These are phyloP conservation scores for Sussaba pulchella DNA, from an alignment of 2,888 invertebrate genomes.

Conservation along the genomic window DNA sequence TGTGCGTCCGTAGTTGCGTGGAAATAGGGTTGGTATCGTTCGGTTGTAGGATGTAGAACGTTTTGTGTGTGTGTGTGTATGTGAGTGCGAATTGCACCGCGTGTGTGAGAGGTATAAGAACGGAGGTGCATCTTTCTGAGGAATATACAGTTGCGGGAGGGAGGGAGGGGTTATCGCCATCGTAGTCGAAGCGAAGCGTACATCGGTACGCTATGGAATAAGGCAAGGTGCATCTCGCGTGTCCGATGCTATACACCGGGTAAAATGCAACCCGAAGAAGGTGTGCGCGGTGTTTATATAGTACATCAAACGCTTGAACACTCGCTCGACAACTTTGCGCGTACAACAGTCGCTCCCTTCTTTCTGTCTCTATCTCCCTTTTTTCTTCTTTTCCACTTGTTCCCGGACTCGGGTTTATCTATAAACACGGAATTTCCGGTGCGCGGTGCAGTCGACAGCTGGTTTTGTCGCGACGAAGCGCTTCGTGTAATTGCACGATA, in stretches of 20 bases:
- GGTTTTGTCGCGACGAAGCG: not conserved
- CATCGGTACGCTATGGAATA: not conserved
- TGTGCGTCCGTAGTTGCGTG: not conserved
- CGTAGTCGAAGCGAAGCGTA: not conserved
- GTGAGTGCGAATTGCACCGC: too few species aligned
- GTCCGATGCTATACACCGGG: slow-evolving; percentile 17
- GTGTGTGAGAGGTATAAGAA: not conserved
- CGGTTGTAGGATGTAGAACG: too few species aligned
- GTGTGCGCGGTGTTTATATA: slow-evolving; percentile 30
- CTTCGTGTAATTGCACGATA: not conserved
- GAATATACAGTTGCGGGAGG: slow-evolving; percentile 7
- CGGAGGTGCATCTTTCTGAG: not conserved
- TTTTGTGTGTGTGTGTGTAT: too few species aligned
- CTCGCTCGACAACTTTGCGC: slow-evolving; percentile 41
- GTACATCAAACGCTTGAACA: slow-evolving; percentile 32
- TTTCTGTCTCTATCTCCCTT: not conserved
- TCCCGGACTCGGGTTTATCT: not conserved
- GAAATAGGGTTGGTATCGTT: slow-evolving; percentile 4
- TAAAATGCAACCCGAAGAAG: slow-evolving; percentile 30
- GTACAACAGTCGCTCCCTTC: not conserved
- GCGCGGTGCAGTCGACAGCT: not conserved
- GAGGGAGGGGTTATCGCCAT: not conserved
- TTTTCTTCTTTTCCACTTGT: not conserved
- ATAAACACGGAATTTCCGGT: slow-evolving; percentile 10
- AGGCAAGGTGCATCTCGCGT: slow-evolving; percentile 30